Percentiles rank a stretch among this genome's conserved stretches.
These are phyloP conservation scores for Coremacera marginata DNA, from an alignment of 2,888 invertebrate genomes.

Conservation along the genomic window DNA sequence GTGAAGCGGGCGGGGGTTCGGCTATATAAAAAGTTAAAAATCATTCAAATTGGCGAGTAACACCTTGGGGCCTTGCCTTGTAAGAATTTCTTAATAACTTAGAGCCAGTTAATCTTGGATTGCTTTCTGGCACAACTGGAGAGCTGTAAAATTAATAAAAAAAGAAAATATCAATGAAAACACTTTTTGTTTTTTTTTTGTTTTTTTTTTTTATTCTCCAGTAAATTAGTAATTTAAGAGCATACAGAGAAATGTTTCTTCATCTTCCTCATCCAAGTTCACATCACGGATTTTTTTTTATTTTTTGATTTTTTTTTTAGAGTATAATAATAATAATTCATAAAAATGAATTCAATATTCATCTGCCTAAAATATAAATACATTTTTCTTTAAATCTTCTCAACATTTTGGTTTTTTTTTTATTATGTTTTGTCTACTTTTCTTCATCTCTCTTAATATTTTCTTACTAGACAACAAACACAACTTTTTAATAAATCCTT, in stretches of 20 bases:
- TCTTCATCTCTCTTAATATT: neutral
- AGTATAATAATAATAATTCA: constrained; percentile 29
- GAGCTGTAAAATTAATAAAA: too few species aligned
- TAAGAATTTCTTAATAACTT: too few species aligned
- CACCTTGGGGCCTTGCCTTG: too few species aligned
- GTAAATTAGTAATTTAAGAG: constrained; percentile 36
- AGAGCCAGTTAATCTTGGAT: too few species aligned
- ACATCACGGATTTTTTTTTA: constrained; percentile 20
- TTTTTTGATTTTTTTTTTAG: constrained; percentile 9
- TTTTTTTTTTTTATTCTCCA: constrained; percentile 35
- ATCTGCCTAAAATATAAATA: constrained; percentile 37
- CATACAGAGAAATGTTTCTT: constrained; percentile 37
- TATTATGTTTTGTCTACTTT: neutral
- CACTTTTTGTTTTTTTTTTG: constrained; percentile 21
- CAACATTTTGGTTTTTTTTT: neutral
- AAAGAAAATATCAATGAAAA: neutral
- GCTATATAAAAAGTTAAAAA: too few species aligned
- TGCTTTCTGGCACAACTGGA: too few species aligned
- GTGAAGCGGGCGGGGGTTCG: too few species aligned
- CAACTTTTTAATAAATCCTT: neutral
- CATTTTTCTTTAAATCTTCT: constrained; percentile 26
- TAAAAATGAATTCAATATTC: constrained; percentile 36
- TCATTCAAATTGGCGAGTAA: too few species aligned
- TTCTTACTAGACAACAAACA: neutral
- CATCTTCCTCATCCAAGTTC: constrained; percentile 3